Conservation (phyloP, 1,140 invertebrate species). For the Heterodera schachtii region DNA sequence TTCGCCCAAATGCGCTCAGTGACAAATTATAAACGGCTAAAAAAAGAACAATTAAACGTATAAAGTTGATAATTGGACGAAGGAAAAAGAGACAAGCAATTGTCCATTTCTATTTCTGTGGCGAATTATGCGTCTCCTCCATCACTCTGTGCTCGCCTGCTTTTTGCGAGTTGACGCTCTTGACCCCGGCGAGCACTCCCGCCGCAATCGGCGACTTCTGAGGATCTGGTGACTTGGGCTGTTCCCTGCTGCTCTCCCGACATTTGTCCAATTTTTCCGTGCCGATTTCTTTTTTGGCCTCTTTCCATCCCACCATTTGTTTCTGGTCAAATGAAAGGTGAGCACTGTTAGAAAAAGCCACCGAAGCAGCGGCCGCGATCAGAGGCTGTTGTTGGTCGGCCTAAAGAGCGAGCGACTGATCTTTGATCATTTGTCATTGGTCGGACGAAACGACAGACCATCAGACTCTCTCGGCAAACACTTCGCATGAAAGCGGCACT, state of each 20-base stretch:
- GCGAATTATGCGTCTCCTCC: constrained; percentile 19
- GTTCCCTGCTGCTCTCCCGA: not conserved
- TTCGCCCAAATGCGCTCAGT: not conserved
- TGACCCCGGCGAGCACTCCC: constrained; percentile 56
- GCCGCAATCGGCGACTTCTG: constrained; percentile 60
- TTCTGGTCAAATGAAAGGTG: not conserved
- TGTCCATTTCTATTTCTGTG: no score
- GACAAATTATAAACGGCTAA: constrained; percentile 19
- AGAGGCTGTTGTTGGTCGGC: constrained; percentile 21
- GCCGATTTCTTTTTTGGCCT: constrained; percentile 1
- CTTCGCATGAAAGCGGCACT: constrained; percentile 29
- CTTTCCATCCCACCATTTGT: not conserved
- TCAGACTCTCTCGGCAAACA: constrained; percentile 27
- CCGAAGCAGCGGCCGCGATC: not conserved
- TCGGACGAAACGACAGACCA: constrained; percentile 6
- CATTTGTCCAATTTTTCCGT: constrained; percentile 4
- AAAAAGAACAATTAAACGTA: not conserved
- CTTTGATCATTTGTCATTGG: not conserved
- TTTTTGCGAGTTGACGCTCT: constrained; percentile 56
- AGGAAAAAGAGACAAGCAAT: no score
- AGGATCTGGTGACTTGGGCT: constrained; percentile 54
- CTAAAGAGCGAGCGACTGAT: not conserved
- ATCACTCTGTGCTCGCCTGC: constrained; percentile 53
- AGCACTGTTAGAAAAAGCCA: constrained; percentile 15
- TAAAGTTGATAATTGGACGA: not conserved